A percentile compares a stretch with the other conserved stretches of the same genome.
Conservation (phyloP, 2,797 vertebrate species). For the Acomys russatus region DNA sequence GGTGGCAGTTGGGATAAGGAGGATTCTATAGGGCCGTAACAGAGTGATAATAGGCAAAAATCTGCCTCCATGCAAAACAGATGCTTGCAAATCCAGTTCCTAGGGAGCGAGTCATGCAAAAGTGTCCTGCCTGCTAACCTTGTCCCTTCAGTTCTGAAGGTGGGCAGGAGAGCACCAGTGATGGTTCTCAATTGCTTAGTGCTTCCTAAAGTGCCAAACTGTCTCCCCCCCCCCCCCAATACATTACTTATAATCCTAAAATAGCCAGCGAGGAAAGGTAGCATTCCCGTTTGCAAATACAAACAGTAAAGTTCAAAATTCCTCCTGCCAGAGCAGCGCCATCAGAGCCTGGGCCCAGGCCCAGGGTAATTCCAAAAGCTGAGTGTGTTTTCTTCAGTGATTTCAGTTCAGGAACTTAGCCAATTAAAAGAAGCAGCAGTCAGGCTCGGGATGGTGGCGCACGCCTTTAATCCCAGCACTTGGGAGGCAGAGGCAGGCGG, state of each 20-base stretch:
- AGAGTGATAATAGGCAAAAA: conserved; percentile 61
- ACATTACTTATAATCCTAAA: conserved; percentile 14
- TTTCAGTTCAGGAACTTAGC: not conserved
- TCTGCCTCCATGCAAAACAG: conserved; percentile 66
- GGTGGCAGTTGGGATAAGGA: not conserved
- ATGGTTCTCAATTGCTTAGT: not conserved
- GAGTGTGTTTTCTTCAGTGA: not conserved
- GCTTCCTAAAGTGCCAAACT: not conserved
- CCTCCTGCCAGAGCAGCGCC: not conserved
- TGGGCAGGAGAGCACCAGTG: not conserved
- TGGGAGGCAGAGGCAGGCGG: not conserved
- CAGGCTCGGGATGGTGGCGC: not conserved
- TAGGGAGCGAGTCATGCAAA: conserved; percentile 68
- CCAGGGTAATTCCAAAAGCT: not conserved
- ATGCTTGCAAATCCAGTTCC: conserved; percentile 71
- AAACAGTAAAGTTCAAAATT: not conserved
- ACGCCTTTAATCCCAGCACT: not conserved
- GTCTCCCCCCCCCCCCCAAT: not conserved
- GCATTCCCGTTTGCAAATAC: not conserved
- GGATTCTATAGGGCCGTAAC: not conserved
- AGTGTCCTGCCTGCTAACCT: not conserved
- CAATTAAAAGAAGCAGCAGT: not conserved
- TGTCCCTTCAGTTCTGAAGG: not conserved
- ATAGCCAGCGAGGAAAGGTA: not conserved
- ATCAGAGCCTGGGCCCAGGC: not conserved